Evolutionary conservation across 2,797 vertebrate genomes (phyloP).

Genomic region (Urophycis tenuis): DNA sequence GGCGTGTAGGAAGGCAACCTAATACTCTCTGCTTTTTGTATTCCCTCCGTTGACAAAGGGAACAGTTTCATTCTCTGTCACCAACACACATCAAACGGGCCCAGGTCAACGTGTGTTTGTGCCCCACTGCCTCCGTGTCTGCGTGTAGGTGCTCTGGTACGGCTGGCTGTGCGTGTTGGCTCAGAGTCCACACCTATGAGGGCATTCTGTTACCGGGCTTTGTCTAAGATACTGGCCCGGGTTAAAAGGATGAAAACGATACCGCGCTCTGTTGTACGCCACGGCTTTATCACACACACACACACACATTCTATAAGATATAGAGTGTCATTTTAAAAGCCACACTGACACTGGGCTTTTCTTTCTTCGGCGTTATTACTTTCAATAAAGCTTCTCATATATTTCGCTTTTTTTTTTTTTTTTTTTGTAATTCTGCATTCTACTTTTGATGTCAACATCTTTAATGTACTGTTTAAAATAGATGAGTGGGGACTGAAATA

Average conservation of each 20-base stretch:
- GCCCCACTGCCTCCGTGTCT: constrained; percentile 22
- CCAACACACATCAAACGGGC: constrained; percentile 57
- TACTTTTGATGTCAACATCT: background rate
- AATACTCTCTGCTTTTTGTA: constrained; percentile 61
- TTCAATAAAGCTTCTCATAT: background rate
- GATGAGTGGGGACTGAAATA: background rate
- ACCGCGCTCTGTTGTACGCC: constrained; percentile 25
- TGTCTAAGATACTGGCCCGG: constrained; percentile 4
- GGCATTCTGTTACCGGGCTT: constrained; percentile 20
- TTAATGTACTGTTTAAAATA: constrained; percentile 1
- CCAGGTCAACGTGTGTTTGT: constrained; percentile 51
- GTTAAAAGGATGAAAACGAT: background rate
- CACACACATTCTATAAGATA: constrained; percentile 25
- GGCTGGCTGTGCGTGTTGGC: constrained; percentile 18
- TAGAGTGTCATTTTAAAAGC: constrained; percentile 3
- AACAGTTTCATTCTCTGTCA: constrained; percentile 63
- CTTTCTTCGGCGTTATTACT: constrained; percentile 1
- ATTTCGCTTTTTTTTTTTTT: too few species aligned
- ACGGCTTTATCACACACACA: constrained; percentile 11
- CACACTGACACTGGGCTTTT: background rate
- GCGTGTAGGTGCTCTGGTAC: constrained; percentile 22
- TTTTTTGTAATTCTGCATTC: background rate
- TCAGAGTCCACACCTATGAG: constrained; percentile 9
- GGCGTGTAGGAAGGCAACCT: constrained; percentile 66
- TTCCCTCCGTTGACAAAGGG: constrained; percentile 59